phyloP scores from a whole-genome alignment of 2,113 vertebrate genomes.

The Pleuronectes platessa region DNA sequence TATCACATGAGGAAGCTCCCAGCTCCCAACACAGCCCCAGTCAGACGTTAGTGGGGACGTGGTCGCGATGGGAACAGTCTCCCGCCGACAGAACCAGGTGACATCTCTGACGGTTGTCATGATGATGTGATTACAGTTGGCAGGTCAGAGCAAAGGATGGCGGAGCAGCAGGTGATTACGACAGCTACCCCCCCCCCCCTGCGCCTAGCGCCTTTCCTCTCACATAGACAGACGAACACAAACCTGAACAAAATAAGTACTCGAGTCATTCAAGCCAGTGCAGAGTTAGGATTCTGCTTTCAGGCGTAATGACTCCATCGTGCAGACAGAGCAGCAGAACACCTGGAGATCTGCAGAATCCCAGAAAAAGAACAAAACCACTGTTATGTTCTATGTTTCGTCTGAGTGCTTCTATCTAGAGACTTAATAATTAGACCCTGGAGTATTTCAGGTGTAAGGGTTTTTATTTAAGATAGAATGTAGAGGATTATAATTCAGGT shows the following conservation, averaged over 20 bases:
- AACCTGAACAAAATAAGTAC: slow-evolving; percentile 1
- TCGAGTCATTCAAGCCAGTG: not conserved
- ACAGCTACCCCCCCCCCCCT: slow-evolving; percentile 49
- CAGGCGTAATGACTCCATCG: slow-evolving; percentile 68
- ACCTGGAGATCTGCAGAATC: not conserved
- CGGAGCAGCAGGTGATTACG: slow-evolving; percentile 74
- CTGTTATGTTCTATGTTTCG: not conserved
- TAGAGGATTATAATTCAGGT: not conserved
- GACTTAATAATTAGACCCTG: not conserved
- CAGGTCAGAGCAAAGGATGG: slow-evolving; percentile 72
- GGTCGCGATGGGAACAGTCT: slow-evolving; percentile 23
- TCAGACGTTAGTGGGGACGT: not conserved
- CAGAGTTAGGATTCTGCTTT: slow-evolving; percentile 21
- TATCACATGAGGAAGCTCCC: slow-evolving; percentile 5
- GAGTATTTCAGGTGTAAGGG: not conserved
- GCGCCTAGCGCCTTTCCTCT: slow-evolving; percentile 60
- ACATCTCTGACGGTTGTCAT: slow-evolving; percentile 11
- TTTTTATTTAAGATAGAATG: not conserved
- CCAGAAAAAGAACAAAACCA: not conserved
- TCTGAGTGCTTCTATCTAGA: not conserved
- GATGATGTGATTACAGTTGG: slow-evolving; percentile 73
- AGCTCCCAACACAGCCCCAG: slow-evolving; percentile 54
- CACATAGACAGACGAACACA: not conserved
- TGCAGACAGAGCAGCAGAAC: slow-evolving; percentile 36
- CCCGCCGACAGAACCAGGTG: slow-evolving; percentile 31